Base-by-base conservation (phyloP, 2,888 invertebrate genomes). In the Drosophila rellima region DNA sequence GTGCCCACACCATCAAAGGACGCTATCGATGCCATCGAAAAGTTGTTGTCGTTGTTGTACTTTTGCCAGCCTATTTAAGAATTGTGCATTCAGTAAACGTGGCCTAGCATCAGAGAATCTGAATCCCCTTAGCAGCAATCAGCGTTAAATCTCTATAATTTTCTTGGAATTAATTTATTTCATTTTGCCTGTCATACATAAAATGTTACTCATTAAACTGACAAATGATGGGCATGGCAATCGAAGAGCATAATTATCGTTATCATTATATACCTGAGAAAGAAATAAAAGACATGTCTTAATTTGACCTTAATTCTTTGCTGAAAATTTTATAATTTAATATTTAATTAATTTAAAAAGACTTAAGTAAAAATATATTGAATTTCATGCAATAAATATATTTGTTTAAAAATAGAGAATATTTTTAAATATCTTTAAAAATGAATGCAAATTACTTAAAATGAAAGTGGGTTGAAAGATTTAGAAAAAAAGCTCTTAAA, bases 1-100 rank as follows among this genome's bases (percentile, higher is more conserved):
- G 48, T 80, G 65, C 64, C 40, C 68, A 56, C 5, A 39, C 73
- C 62, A 67, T 39, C 47, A 52, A 42, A 68, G 71, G 74, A 80
- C 83, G 80, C 79, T 63, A 73, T 57, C 48, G 56, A 45, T 61
- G 57, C 62, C 57, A 26, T 44, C 56, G 20, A 44, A 31, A 31
- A 44, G 51, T 31, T 48, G 18, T 39, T 64, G n/a, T n/a, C n/a
- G 50, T 35, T 60, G 52, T 67, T 68, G 61, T 62, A 55, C 74
- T 59, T 73, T 84, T 84, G 70, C 44, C 72, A 83, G 78, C 83
- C 86, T 88, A 80, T 88, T 83, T 71, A 76, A 83, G 78, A 80
- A 84, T 81, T 87, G 81, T 86, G 84, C 87, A 83, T 88, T 86
- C 87, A 72, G 69, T 76, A 56, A 88, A 88, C 82, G 83, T 83